These are phyloP conservation scores for Agonopterix arenella DNA, from an alignment of 2,888 invertebrate species.

Conservation along the genomic window DNA sequence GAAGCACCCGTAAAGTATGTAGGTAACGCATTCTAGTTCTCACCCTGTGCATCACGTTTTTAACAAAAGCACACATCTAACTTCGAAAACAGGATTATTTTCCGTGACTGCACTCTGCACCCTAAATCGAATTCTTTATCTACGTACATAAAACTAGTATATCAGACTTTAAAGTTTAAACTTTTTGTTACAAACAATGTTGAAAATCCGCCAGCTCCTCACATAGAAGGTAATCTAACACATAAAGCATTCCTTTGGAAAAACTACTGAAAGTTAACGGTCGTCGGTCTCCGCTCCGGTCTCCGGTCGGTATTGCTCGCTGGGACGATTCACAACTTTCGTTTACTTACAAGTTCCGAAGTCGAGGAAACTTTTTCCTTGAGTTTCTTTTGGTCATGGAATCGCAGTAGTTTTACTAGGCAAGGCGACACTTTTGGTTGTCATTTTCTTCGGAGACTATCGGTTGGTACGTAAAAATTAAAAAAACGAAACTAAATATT, in stretches of 20 bases:
- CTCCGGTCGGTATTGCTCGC: constrained; percentile 1
- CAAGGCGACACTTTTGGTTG: neutral
- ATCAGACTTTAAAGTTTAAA: neutral
- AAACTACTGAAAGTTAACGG: constrained; percentile 19
- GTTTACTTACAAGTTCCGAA: constrained; percentile 11
- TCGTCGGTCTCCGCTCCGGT: neutral
- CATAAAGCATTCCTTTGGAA: constrained; percentile 22
- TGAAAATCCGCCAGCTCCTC: neutral
- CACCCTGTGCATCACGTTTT: too few relatives aligned
- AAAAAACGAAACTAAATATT: too few relatives aligned
- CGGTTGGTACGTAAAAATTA: too few relatives aligned
- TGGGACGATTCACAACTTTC: constrained; percentile 9
- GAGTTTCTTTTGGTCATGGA: neutral
- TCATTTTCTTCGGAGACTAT: too few relatives aligned
- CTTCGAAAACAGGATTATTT: too few relatives aligned
- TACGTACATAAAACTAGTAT: too few relatives aligned
- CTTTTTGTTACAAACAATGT: neutral
- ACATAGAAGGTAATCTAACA: constrained; percentile 11
- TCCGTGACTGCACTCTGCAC: too few relatives aligned
- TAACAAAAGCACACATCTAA: too few relatives aligned
- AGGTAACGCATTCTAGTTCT: too few relatives aligned
- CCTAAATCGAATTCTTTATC: too few relatives aligned
- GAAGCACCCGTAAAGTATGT: too few relatives aligned
- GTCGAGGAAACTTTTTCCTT: constrained; percentile 5
- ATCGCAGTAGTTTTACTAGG: neutral